Percentiles rank a stretch among this genome's conserved stretches.
Conservation (phyloP, 2,113 vertebrate genomes). For the Grammomys dolichurus region DNA sequence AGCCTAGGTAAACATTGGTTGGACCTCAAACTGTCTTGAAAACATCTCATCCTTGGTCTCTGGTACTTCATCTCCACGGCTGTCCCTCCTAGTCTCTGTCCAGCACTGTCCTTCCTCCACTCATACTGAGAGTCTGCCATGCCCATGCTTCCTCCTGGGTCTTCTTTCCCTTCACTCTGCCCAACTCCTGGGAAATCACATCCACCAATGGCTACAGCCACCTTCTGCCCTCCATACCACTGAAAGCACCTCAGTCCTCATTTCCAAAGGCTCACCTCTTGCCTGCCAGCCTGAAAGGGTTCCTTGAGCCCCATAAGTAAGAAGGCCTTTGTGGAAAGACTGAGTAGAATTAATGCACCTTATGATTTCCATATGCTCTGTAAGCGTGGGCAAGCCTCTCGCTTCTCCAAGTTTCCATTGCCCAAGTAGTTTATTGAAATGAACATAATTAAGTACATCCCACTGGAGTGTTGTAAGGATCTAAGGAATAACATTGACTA, state of each 20-base stretch:
- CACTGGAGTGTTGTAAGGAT: not conserved
- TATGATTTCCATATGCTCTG: not conserved
- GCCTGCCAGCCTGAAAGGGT: not conserved
- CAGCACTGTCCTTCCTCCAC: not conserved
- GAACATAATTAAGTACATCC: not conserved
- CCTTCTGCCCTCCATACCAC: not conserved
- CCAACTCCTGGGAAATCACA: not conserved
- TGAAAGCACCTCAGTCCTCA: not conserved
- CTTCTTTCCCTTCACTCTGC: not conserved
- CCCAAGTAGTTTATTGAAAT: not conserved
- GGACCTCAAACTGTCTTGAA: not conserved
- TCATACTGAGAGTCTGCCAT: not conserved
- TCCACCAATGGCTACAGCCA: not conserved
- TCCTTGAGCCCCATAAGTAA: not conserved
- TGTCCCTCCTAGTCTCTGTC: not conserved
- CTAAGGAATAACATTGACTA: not conserved
- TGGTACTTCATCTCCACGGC: not conserved
- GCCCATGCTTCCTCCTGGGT: not conserved
- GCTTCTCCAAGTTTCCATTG: not conserved
- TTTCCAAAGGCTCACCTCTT: not conserved
- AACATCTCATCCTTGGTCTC: not conserved
- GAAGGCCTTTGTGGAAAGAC: not conserved
- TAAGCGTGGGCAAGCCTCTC: not conserved
- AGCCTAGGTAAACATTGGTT: not conserved
- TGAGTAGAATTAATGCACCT: not conserved